phyloP scores from a whole-genome alignment of 1,140 invertebrate species.

The Panonychus citri region DNA sequence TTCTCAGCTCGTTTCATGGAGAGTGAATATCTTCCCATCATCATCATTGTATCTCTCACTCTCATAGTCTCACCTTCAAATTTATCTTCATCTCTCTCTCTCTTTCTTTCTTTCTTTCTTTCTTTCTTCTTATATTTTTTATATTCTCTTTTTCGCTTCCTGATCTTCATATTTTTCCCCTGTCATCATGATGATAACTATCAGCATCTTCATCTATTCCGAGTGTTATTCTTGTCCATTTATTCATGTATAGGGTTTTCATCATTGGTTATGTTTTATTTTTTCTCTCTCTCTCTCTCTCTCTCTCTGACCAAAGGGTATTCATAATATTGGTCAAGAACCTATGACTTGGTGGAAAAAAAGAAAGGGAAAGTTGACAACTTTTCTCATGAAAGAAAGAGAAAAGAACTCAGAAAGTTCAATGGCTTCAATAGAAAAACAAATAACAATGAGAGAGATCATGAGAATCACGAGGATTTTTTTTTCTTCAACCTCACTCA shows the following conservation, averaged over 20 bases:
- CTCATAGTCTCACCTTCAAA: neutral
- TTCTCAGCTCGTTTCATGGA: neutral
- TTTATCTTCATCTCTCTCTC: neutral
- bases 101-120: neutral
- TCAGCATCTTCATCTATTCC: too few relatives aligned
- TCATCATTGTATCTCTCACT: neutral
- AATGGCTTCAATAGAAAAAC: too few relatives aligned
- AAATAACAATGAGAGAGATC: too few relatives aligned
- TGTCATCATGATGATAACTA: too few relatives aligned
- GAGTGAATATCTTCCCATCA: neutral
- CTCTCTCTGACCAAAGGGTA: neutral
- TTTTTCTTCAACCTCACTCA: too few relatives aligned
- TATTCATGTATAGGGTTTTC: too few relatives aligned
- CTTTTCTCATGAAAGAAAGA: too few relatives aligned
- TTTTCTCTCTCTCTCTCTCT: neutral
- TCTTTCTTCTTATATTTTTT: neutral
- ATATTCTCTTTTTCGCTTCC: neutral
- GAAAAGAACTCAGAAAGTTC: too few relatives aligned
- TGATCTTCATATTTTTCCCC: too few relatives aligned
- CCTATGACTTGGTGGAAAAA: neutral
- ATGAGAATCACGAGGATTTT: too few relatives aligned
- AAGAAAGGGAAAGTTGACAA: neutral
- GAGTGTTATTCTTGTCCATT: too few relatives aligned
- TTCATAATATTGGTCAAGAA: neutral
- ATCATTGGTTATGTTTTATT: too few relatives aligned